phyloP scores from a whole-genome alignment of 2,797 vertebrate genomes.

The Fistularia commersonii region DNA sequence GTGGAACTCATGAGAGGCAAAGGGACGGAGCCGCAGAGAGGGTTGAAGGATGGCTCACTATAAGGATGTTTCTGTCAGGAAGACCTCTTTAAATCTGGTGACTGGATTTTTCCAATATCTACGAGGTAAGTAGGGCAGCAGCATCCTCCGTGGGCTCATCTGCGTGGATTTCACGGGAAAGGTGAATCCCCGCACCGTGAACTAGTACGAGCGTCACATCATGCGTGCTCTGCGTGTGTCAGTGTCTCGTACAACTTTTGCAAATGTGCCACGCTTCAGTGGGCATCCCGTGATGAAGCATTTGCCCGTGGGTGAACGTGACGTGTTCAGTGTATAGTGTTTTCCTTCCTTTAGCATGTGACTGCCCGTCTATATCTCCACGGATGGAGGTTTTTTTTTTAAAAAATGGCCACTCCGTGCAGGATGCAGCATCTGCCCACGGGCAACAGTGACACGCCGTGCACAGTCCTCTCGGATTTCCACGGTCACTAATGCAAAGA shows the following conservation, averaged over 20 bases:
- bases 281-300: conserved; percentile 69
- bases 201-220: conserved; percentile 41
- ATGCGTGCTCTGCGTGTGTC: conserved; percentile 33
- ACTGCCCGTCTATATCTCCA: conserved; percentile 54
- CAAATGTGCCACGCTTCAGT: conserved; percentile 53
- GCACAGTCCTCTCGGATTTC: conserved; percentile 15
- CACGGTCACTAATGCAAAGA: conserved; percentile 23
- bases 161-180: conserved; percentile 27
- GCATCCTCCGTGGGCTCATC: conserved; percentile 26
- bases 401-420: conserved; percentile 67
- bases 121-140: conserved; percentile 81
- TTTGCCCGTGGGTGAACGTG: conserved; percentile 61
- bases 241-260: neutral
- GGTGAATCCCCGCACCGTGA: conserved; percentile 48
- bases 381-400: conserved; percentile 67
- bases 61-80: conserved; percentile 78
- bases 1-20: conserved; percentile 63
- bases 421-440: conserved; percentile 38
- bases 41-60: conserved; percentile 76
- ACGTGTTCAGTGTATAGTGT: conserved; percentile 45
- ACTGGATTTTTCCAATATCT: conserved; percentile 83
- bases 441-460: conserved; percentile 42
- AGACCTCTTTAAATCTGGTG: conserved; percentile 77
- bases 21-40: conserved; percentile 43
- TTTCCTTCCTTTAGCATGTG: conserved; percentile 60